Evolutionary conservation across 2,797 vertebrate species (phyloP), one percentile per base, ranked within the genome.

Genomic region (Lepilemur septentrionalis): DNA sequence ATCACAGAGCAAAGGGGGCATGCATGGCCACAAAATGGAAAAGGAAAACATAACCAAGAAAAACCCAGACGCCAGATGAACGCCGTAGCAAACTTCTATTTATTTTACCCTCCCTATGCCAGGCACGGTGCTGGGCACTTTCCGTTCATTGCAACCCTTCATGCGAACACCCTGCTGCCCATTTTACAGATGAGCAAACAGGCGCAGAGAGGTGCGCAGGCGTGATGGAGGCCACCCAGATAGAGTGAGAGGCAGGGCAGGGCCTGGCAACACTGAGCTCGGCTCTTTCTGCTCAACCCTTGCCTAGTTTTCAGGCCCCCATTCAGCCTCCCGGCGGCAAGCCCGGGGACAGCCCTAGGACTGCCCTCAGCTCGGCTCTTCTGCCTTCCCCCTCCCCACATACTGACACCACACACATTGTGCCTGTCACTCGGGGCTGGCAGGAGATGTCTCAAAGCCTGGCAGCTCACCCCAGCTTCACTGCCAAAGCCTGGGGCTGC

Each of bases 401-500:
- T 20, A 79, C 57, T 46, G 89, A 80, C 85, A 87, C 69, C 59
- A 46, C 65, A 73, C 38, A 90, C 57, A 48, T 3, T 85, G 85
- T 89, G 38, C 94, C 90, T 81, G 75, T 38, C 59, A 83, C 93
- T 82, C 4, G 0, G 69, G 65, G n/a, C 87, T 85, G 14, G 83
- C 50, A 63, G 63, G 88, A 92, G 38, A 57, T 8, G 7, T 78
- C 83, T 86, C 52, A 43, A 57, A 75, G 92, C 48, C 93, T 92
- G 23, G 61, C 5, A 0, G 52, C 78, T 94, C 59, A 52, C 67
- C 80, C 79, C n/a, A 48, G 46, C 61, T 43, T 43, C 18, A 59
- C 73, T 59, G 81, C 88, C 88, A 95, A 93, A 88, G 79, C 63
- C 55, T 14, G 20, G n/a, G 85, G 43, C 67, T 79, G 73, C 82